Evolutionary conservation across 2,888 invertebrate species (phyloP), one percentile per base, ranked within the genome.

Genomic region (Eupithecia pulchellata): DNA sequence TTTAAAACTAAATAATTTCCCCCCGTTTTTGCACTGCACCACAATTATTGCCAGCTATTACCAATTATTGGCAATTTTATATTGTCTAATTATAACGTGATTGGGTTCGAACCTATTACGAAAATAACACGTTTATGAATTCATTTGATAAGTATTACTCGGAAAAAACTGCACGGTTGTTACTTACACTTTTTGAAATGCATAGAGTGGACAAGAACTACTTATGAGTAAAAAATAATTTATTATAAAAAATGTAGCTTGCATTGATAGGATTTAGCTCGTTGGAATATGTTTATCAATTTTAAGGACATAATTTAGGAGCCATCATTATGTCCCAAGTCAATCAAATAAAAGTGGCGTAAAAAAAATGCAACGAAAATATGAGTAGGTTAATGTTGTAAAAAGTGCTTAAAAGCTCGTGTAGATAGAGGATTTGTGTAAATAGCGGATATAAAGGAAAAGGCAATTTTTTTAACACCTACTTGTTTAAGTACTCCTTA

Each of bases 41-140:
- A 75, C 73, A 77, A 77, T 77, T 80, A 68, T 73, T 68, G 64
- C 63, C 68, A 69, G 61, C 75, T 72, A 76, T 83, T 77, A 79
- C 68, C 66, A 72, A 72, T 74, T 77, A 75, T 74, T 72, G 60
- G 75, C 75, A 77, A 76, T 77, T 77, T 76, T 74, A 77, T 73
- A 78, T 69, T 67, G 69, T 74, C 81, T 80, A 85, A 84, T 85
- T 83, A 82, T 74, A 57, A 27, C 65, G 64, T 85, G 83, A 85
- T 82, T 80, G 82, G 73, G 6, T 57, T 75, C 77, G 75, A 84
- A 86, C 85, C 80, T 82, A 11, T 52, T 78, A 76, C 75, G 73
- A 34, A 86, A 85, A 85, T 85, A 82, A 76, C 81, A 77, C 65
- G 73, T 72, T 74, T 32, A 64, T 20, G 68, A 80, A 80, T 81